Evolutionary conservation across 2,888 invertebrate species (phyloP), one percentile per base, ranked within the genome.

Genomic region (Uropetala carovei): DNA sequence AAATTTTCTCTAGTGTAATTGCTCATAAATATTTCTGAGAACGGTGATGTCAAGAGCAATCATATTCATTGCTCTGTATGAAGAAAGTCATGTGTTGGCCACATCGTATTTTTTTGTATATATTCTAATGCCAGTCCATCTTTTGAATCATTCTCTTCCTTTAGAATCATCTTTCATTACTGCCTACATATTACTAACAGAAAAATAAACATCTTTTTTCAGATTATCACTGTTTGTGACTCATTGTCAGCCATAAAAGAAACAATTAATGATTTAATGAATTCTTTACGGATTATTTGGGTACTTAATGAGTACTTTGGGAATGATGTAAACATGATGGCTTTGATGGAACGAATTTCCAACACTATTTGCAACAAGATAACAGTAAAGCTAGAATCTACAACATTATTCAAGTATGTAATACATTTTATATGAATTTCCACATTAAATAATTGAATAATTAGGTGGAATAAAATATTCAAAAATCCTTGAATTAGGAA

Each of bases 281-380:
- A 98, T 93, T 98, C 98, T 1, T 95, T 99, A 75, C 97, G 98
- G 93, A 97, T 99, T 96, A 97, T 99, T 94, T 99, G 99, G 99
- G 97, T 98, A 91, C 96, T 99, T 92, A 99, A 99, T 0, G 96
- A 97, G 92, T 98, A 98, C 94, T 99, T 98, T 94, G 97, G 98
- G 93, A 96, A 96, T 0, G 99, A 99, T 94, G 98, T 98, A 93
- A 96, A 97, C 92, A 98, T 99, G 98, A 97, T 98, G 57, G 97
- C 97, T 0, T 95, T 99, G 4, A 96, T 99, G 94, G 96, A 97
- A 93, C 96, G 98, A 94, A 97, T 99, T 93, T 98, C 98, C 0
- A 97, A 97, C 96, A 97, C 98, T 11, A 95, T 99, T 10, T 97
- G 97, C 91, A 96, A 97, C 93, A 97, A 98, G 94, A 97, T 98